These are phyloP conservation scores for Acanthisitta chloris DNA, from an alignment of 2,113 vertebrate genomes.

Conservation along the genomic window DNA sequence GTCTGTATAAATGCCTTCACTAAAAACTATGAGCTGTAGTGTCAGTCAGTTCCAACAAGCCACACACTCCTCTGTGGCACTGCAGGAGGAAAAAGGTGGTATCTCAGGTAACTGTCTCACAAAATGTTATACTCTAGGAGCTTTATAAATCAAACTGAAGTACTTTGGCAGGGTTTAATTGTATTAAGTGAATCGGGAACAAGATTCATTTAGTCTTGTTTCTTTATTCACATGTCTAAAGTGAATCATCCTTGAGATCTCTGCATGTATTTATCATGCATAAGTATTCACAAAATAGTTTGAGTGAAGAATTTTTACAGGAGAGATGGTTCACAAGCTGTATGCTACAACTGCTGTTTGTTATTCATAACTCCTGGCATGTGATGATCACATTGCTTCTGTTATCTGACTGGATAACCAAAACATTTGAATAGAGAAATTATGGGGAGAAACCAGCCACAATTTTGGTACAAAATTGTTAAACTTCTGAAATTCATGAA, in stretches of 20 bases:
- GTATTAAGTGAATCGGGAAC: conserved; percentile 19
- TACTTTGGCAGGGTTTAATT: neutral
- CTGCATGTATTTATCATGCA: neutral
- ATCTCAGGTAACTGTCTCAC: neutral
- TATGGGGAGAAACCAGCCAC: neutral
- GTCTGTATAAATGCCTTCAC: neutral
- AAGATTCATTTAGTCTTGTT: conserved; percentile 29
- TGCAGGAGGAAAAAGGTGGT: neutral
- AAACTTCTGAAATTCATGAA: neutral
- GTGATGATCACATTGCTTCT: neutral
- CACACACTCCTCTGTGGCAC: neutral
- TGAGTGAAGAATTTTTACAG: neutral
- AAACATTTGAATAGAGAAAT: neutral
- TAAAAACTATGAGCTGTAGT: neutral
- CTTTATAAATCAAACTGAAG: conserved; percentile 40
- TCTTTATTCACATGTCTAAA: conserved; percentile 37
- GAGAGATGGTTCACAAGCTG: neutral
- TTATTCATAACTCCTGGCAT: neutral
- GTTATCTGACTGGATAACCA: neutral
- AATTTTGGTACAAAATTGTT: neutral
- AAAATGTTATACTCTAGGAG: neutral
- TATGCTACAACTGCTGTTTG: neutral
- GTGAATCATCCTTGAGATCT: conserved; percentile 22
- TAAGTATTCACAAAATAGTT: neutral
- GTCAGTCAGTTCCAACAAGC: neutral